Evolutionary conservation across 2,113 vertebrate species (phyloP).

Genomic region (Prunella fulvescens): DNA sequence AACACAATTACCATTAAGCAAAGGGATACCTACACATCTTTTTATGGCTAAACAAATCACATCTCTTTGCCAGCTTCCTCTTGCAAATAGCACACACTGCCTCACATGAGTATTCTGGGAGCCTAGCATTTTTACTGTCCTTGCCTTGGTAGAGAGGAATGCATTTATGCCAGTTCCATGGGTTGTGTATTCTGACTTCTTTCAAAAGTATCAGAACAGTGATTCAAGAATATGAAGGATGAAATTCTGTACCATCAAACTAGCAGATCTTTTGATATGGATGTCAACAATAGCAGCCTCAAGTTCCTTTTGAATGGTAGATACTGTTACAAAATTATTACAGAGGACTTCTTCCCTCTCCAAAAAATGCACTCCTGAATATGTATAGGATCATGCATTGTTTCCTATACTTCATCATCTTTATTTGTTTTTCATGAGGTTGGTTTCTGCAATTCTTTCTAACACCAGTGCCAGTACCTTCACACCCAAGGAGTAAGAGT

Average conservation of each 20-base stretch:
- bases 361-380: background rate
- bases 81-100: background rate
- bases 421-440: background rate
- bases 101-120: background rate
- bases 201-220: background rate
- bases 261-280: background rate
- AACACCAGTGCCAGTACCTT: background rate
- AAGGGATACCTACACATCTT: conserved; percentile 13
- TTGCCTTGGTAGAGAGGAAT: background rate
- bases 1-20: conserved; percentile 18
- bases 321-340: background rate
- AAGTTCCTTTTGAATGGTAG: background rate
- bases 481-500: background rate
- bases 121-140: background rate
- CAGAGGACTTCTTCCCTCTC: background rate
- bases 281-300: background rate
- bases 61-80: background rate
- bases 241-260: background rate
- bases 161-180: background rate
- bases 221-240: background rate
- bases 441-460: background rate
- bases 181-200: background rate
- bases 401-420: background rate
- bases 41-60: background rate
- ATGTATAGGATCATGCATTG: background rate